Conservation (phyloP, 1,140 invertebrate genomes). For the Papilio polyxenes region DNA sequence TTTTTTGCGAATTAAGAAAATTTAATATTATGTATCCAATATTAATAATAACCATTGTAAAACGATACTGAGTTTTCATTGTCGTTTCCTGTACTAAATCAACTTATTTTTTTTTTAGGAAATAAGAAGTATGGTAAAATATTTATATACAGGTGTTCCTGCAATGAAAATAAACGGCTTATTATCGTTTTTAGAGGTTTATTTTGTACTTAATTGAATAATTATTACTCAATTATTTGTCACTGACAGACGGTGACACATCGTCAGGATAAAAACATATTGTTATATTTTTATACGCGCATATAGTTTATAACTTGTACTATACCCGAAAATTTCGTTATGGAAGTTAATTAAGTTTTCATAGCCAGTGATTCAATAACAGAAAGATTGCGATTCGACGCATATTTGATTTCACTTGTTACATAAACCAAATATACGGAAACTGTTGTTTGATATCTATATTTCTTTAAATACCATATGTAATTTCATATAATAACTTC, state of each 20-base stretch:
- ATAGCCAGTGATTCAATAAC: conserved; percentile 15
- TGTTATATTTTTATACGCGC: neutral
- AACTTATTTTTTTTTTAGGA: neutral
- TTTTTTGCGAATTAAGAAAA: neutral
- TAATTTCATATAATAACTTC: neutral
- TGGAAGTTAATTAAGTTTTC: conserved; percentile 13
- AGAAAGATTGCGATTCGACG: conserved; percentile 1
- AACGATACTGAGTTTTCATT: neutral
- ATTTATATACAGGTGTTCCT: too few relatives aligned
- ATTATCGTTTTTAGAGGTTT: too few relatives aligned
- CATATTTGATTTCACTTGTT: conserved; percentile 11
- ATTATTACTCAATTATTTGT: too few relatives aligned
- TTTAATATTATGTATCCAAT: neutral
- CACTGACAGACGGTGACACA: neutral
- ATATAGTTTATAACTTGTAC: neutral
- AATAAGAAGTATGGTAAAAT: too few relatives aligned
- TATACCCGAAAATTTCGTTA: conserved; percentile 2
- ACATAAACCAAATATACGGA: neutral
- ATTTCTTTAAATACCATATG: neutral
- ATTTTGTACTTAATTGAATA: too few relatives aligned
- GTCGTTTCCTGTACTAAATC: neutral
- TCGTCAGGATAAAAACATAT: neutral
- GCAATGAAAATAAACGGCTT: too few relatives aligned
- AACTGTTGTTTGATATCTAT: neutral
- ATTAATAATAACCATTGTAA: neutral